These are phyloP conservation scores for Pheosia tremula DNA, from an alignment of 2,888 invertebrate species.

Conservation along the genomic window DNA sequence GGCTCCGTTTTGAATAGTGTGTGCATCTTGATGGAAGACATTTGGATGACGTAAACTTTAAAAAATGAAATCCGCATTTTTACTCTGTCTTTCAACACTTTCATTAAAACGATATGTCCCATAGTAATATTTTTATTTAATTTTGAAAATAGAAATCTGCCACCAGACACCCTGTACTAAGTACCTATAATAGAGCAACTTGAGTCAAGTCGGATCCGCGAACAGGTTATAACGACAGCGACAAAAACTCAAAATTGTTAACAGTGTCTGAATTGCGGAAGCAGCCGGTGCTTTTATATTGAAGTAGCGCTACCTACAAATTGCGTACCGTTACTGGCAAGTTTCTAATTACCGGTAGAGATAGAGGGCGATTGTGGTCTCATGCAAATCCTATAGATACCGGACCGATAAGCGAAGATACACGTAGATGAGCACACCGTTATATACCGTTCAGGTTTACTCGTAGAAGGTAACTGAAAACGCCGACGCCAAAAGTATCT, in stretches of 20 bases:
- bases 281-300: constrained; percentile 46
- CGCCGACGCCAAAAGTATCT: background rate
- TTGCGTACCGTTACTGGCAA: constrained; percentile 72
- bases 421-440: constrained; percentile 39
- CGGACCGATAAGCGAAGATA: constrained; percentile 53
- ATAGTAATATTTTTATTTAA: no score
- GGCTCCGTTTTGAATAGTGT: no score
- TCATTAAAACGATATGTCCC: no score
- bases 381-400: constrained; percentile 74
- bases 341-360: constrained; percentile 77
- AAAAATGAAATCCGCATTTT: no score
- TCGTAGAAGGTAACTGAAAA: background rate
- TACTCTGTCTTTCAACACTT: no score
- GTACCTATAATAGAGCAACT: constrained; percentile 3
- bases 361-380: constrained; percentile 75
- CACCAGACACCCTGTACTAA: no score
- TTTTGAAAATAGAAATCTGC: no score
- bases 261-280: constrained; percentile 33
- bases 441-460: background rate
- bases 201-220: constrained; percentile 13
- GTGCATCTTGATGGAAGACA: no score
- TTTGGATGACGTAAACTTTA: no score
- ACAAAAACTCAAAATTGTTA: constrained; percentile 24
- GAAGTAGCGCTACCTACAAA: constrained; percentile 57
- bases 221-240: constrained; percentile 6